Evolutionary conservation across 2,113 vertebrate species (phyloP), one percentile per base, ranked within the genome.

Genomic region (Ailurus styani): DNA sequence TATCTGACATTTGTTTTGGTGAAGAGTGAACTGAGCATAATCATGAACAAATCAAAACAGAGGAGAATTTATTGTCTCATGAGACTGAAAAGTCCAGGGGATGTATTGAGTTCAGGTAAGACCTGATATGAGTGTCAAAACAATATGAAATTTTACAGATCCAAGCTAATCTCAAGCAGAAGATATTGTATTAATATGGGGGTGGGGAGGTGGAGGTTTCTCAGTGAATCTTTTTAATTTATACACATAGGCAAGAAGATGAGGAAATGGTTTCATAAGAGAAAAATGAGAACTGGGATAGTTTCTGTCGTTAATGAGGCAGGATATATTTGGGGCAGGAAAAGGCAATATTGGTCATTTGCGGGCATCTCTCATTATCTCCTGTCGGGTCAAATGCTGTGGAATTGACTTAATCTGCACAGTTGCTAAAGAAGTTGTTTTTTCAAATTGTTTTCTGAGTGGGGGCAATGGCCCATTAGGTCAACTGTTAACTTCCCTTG

Each of bases 361-460:
- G 31, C 8, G 52, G 31, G 14, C 15, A 34, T 70, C 14, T 72
- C 34, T 96, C n/a, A 6, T 89, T 82, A 62, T 40, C 50, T 55
- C 37, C 68, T 70, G 50, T 55, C 25, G 55, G 14, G 91, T 82
- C 73, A 81, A 70, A 77, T 31, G 84, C 75, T 89, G 27, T 66
- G 13, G 68, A 62, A 83, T 15, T 90, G 52, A 84, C 54, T 87
- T 66, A 50, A n/a, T 68, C 55, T 83, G 96, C 40, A 3, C 37
- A 62, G 42, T 50, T 84, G 54, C 60, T 95, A 90, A 90, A 70
- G 47, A 96, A 15, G 15, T 82, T 62, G 40, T 60, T 83, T 93
- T 97, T 97, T 81, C 64, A 89, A 83, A 83, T 75, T 73, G 52
- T 52, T 90, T 96, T 87, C 52, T 87, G 68, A 90, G 72, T 34